Conservation (phyloP, 2,113 vertebrate genomes). For the Tretioscincus oriximinensis region DNA sequence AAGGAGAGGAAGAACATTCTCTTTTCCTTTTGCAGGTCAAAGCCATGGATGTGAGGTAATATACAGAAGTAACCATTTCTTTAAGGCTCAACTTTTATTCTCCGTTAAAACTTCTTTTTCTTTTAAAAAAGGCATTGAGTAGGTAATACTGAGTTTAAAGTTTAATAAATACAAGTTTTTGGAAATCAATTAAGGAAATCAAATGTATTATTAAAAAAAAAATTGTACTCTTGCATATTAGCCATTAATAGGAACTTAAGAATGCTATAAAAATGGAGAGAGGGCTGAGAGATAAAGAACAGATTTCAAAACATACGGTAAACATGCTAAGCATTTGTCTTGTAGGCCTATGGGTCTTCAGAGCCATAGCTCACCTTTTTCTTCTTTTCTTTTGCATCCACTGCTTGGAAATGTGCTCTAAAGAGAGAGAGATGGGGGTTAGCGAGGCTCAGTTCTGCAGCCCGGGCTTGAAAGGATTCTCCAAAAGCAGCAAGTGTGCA, state of each 20-base stretch:
- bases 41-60: conserved; percentile 79
- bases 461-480: conserved; percentile 80
- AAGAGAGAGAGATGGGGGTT: conserved; percentile 77
- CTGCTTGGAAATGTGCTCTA: conserved; percentile 81
- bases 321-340: conserved; percentile 80
- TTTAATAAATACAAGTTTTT: conserved; percentile 84
- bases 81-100: conserved; percentile 85
- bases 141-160: conserved; percentile 87
- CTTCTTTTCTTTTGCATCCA: conserved; percentile 66
- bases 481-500: conserved; percentile 84
- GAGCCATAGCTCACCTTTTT: conserved; percentile 62
- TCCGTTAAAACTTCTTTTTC: conserved; percentile 81
- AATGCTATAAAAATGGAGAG: conserved; percentile 72
- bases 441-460: conserved; percentile 85
- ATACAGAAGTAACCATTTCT: conserved; percentile 82
- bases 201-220: conserved; percentile 74
- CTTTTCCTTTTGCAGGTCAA: conserved; percentile 68
- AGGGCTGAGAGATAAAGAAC: conserved; percentile 71
- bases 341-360: conserved; percentile 70
- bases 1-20: conserved; percentile 68
- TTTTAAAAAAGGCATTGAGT: conserved; percentile 85
- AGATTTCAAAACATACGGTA: conserved; percentile 78
- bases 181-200: conserved; percentile 80
- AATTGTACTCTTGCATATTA: conserved; percentile 83
- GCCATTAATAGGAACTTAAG: conserved; percentile 79